phyloP scores from a whole-genome alignment of 2,113 vertebrate genomes.

The Burhinus bistriatus region DNA sequence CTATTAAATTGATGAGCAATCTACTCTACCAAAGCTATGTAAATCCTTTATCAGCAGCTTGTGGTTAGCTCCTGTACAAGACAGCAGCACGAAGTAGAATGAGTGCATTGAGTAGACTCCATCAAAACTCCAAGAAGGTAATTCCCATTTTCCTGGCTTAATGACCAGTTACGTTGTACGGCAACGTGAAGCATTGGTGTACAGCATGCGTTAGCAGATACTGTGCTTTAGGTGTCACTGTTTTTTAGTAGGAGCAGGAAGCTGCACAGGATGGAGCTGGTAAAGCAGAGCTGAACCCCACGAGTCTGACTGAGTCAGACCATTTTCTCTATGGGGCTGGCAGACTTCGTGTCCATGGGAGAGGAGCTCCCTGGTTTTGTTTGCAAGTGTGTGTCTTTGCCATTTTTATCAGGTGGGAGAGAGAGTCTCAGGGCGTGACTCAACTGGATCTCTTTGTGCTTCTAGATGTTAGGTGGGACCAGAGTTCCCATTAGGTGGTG shows the following conservation, averaged over 20 bases:
- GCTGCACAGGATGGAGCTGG: neutral
- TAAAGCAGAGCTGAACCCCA: neutral
- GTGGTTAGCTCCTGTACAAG: neutral
- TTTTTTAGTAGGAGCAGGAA: neutral
- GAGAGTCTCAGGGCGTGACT: neutral
- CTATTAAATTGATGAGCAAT: neutral
- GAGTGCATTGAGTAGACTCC: neutral
- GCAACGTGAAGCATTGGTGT: accelerated
- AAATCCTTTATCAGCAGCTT: neutral
- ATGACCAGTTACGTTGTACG: accelerated
- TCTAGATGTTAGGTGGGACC: neutral
- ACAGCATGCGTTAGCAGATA: neutral
- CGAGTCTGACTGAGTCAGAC: neutral
- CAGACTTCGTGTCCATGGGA: neutral
- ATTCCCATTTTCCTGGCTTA: neutral
- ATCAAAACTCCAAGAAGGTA: neutral
- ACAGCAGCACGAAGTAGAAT: neutral
- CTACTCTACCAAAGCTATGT: neutral
- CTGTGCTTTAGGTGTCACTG: neutral
- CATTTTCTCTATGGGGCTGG: neutral
- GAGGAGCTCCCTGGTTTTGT: neutral
- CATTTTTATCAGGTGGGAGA: neutral
- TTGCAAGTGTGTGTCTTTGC: neutral
- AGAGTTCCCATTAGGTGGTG: neutral
- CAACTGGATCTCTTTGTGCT: neutral